Base-by-base conservation (phyloP, 1,140 invertebrate species). In the Cylas formicarius region DNA sequence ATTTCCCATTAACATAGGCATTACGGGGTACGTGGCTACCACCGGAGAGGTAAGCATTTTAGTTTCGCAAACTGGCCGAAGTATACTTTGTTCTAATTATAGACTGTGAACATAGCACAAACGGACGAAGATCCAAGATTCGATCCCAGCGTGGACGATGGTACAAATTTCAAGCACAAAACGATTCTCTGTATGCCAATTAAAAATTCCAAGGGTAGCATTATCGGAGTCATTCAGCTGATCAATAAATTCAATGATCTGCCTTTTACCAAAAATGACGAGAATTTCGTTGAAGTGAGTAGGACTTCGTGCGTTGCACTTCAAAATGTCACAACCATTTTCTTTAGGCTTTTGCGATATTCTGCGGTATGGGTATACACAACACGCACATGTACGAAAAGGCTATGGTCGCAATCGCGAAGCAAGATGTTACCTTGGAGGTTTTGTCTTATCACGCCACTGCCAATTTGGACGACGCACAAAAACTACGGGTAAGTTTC, bases 351-450 rank as follows among this genome's bases (percentile, higher is more conserved):
- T 97, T 97, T 70, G 89, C 91, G 39, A 94, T 97, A 56, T 97
- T 97, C 70, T 95, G 90, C 70, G 93, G 93, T 16, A 92, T 97
- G 87, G 92, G 92, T 19, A 95, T 97, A 39, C 86, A 93, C 69
- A 96, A 97, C 66, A 95, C 91, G 27, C 86, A 92, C 61, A 95
- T 95, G 89, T 97, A 94, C 61, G 91, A 97, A 67, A 90, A 86
- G 66, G 87, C 87, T 23, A 81, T 91, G 56, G 85, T 85, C 45
- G 88, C 89, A 1, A 91, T 92, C 78, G 91, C 92, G 34, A 96
- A 95, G 66, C 92, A 95, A 68, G 86, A 85, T 57, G 90, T 97
- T 14, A 95, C 92, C 1, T 70, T 97, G 35, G 92, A 97, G 68
- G 90, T 95, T 45, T 72, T 97, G 52, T 94, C 90, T 66, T 97